Evolutionary conservation across 1,140 invertebrate species (phyloP), one percentile per base, ranked within the genome.

Genomic region (Scaptomyza montana): DNA sequence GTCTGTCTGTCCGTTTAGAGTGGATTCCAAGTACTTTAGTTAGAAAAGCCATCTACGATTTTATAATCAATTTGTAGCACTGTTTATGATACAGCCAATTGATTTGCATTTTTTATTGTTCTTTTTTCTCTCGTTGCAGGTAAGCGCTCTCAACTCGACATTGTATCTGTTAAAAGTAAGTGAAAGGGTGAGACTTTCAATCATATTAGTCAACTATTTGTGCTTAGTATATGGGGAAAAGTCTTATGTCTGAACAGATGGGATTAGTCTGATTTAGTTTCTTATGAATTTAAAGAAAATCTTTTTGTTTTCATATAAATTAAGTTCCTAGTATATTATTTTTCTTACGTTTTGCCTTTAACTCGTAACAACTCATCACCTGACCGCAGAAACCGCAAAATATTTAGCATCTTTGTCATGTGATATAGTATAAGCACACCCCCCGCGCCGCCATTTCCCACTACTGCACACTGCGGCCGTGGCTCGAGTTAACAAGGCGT

Each of bases 401-500:
- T 73, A 80, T 84, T 86, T 78, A 46, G 45, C 41, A 61, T 73
- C 19, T 36, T 61, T 68, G 70, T 60, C 63, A 60, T 72, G 45
- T 71, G 68, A 71, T 71, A 62, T 59, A 71, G 21, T 33, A 5
- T 71, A 45, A 43, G n/a, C 21, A 9, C 30, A 1, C 30, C 7
- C 7, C 5, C 7, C 30, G 30, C n/a, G 13, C 6, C 39, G 63
- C 49, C 49, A 36, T 39, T 45, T 43, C 60, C 39, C 66, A 46
- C 59, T 61, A 77, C n/a, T 43, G 12, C 30, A 7, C 3, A 33
- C 30, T 33, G 30, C 30, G 30, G 30, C 28, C 28, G 51, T 47
- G 67, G 74, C 75, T 87, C 72, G 78, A 77, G 76, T 89, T 87
- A 82, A 89, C 76, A 82, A 82, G 84, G 76, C 77, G 76, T 65